These are phyloP conservation scores for Dromaius novaehollandiae DNA, from an alignment of 2,113 vertebrate genomes.

Conservation along the genomic window DNA sequence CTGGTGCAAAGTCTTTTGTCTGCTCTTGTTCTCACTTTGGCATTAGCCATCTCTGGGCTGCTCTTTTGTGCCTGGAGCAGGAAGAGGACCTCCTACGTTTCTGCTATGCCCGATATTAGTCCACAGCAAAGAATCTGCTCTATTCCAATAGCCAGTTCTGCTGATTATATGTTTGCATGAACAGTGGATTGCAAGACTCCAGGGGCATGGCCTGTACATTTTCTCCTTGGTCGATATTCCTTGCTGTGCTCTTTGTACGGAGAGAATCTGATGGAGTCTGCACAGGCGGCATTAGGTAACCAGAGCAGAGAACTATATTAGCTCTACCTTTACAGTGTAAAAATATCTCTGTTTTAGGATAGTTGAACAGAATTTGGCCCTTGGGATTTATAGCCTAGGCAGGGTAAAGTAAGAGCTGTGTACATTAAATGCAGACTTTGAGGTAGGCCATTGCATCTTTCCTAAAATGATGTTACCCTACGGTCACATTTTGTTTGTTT, in stretches of 20 bases:
- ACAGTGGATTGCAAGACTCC: neutral
- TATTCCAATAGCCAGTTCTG: neutral
- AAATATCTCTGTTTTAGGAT: neutral
- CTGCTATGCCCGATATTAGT: neutral
- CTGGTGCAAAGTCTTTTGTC: neutral
- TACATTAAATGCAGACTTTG: constrained; percentile 38
- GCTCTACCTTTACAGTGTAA: neutral
- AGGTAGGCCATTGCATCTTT: constrained; percentile 8
- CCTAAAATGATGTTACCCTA: constrained; percentile 58
- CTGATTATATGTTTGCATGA: neutral
- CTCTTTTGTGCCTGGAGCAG: neutral
- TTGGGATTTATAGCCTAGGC: constrained; percentile 15
- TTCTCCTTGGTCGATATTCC: accelerated
- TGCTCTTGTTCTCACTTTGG: neutral
- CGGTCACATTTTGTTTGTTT: constrained; percentile 57
- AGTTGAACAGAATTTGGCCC: neutral
- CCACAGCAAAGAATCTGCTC: neutral
- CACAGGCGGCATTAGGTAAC: neutral
- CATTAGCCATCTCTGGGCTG: neutral
- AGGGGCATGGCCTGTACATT: accelerated
- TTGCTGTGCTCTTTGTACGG: neutral
- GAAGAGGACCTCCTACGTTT: neutral
- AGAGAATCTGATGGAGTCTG: neutral
- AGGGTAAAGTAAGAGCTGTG: constrained; percentile 35
- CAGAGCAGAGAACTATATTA: neutral